A percentile compares a stretch with the other conserved stretches of the same genome.
Evolutionary conservation across 2,797 vertebrate genomes (phyloP).

Genomic region (Cercopithecus petaurista): DNA sequence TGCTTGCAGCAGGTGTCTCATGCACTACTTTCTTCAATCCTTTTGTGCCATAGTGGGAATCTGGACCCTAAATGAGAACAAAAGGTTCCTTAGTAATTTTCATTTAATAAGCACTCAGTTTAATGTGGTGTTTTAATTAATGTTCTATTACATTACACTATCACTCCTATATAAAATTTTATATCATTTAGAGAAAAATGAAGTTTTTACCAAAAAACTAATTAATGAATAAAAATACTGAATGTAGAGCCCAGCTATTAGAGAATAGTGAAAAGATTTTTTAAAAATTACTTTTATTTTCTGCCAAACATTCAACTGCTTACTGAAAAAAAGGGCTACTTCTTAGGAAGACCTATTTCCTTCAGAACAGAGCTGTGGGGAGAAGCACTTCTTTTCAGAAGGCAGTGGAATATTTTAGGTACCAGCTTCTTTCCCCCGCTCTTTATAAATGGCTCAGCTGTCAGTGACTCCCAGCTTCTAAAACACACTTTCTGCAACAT

Average conservation of each 20-base stretch:
- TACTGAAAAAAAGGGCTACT: background rate
- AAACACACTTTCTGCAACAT: background rate
- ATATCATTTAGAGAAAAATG: slow-evolving; percentile 22
- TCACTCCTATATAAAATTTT: background rate
- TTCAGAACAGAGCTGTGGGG: background rate
- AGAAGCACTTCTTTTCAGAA: background rate
- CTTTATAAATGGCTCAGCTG: background rate
- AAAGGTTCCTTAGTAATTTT: background rate
- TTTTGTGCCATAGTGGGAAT: slow-evolving; percentile 98
- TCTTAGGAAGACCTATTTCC: background rate
- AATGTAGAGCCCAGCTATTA: background rate
- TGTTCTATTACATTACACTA: background rate
- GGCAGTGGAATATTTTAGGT: background rate
- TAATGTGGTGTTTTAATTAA: background rate
- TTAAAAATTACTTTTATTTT: slow-evolving; percentile 4
- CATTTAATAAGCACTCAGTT: background rate
- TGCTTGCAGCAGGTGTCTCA: slow-evolving; percentile 94
- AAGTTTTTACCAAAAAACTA: slow-evolving; percentile 22
- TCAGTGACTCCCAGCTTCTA: background rate
- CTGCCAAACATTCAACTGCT: background rate
- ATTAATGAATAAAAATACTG: slow-evolving; percentile 11
- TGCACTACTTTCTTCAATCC: slow-evolving; percentile 96
- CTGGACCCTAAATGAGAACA: slow-evolving; percentile 90
- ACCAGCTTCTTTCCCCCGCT: background rate
- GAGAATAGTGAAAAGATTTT: background rate